phyloP scores from a whole-genome alignment of 2,888 invertebrate genomes.

The Pachydiplax longipennis region DNA sequence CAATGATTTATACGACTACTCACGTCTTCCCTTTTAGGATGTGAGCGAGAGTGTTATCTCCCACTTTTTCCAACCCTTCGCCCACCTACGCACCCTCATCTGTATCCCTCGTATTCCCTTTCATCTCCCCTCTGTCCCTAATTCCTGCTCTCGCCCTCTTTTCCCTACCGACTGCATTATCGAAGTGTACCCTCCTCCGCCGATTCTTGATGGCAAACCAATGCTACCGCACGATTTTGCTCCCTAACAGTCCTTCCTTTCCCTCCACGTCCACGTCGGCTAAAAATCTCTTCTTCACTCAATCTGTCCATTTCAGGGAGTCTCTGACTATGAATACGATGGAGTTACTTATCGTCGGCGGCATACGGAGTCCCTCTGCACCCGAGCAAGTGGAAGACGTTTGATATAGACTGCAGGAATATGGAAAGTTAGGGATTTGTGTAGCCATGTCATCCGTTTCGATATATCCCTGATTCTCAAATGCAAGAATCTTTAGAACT shows the following conservation, averaged over 20 bases:
- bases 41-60: background rate
- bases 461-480: too few species aligned
- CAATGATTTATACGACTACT: conserved; percentile 1
- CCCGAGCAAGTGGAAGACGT: too few species aligned
- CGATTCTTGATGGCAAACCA: background rate
- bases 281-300: background rate
- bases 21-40: background rate
- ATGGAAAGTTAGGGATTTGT: too few species aligned
- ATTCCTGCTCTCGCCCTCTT: background rate
- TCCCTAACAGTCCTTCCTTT: background rate
- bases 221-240: background rate
- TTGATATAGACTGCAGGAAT: too few species aligned
- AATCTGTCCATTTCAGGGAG: background rate
- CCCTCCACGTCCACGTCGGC: background rate
- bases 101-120: background rate
- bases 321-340: too few species aligned
- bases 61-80: background rate
- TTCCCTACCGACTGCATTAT: background rate
- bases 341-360: too few species aligned
- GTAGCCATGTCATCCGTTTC: too few species aligned
- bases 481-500: too few species aligned
- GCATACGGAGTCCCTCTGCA: too few species aligned
- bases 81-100: background rate
- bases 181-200: background rate
- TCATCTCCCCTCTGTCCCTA: background rate